phyloP scores from a whole-genome alignment of 1,140 invertebrate species.

The Drosophila mayri region DNA sequence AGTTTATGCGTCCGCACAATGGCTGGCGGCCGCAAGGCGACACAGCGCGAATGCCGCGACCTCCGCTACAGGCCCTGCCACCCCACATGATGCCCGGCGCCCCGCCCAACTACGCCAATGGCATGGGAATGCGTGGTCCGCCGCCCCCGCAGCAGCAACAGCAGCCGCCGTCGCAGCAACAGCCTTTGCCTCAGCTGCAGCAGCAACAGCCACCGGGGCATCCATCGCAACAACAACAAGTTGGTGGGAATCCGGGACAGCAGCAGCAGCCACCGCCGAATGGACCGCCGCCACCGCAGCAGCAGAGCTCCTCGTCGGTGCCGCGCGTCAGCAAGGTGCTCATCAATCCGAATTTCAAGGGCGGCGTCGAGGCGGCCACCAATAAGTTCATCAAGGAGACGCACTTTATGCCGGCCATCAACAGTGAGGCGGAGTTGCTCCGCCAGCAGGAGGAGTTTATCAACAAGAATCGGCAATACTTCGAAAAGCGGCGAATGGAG shows the following conservation, averaged over 20 bases:
- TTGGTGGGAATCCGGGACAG: conserved; percentile 13
- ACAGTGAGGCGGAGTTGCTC: conserved; percentile 77
- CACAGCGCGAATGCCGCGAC: conserved; percentile 69
- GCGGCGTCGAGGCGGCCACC: conserved; percentile 83
- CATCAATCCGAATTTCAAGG: conserved; percentile 85
- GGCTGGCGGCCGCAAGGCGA: conserved; percentile 69
- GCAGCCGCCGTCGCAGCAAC: conserved; percentile 18
- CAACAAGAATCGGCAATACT: conserved; percentile 82
- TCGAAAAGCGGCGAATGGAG: conserved; percentile 82
- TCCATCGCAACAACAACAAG: conserved; percentile 26
- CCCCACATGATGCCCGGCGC: conserved; percentile 68
- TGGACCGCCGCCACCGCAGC: conserved; percentile 21
- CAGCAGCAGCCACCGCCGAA: conserved; percentile 19
- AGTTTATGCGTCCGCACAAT: conserved; percentile 70
- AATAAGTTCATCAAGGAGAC: conserved; percentile 84
- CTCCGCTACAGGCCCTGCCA: conserved; percentile 67
- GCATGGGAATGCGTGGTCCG: conserved; percentile 68
- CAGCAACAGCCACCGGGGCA: conserved; percentile 19
- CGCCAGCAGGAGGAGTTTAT: conserved; percentile 85
- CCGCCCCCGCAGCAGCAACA: conserved; percentile 54
- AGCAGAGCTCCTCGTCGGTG: conserved; percentile 30
- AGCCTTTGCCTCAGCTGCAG: conserved; percentile 9
- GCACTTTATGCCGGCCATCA: conserved; percentile 79
- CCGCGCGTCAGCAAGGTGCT: conserved; percentile 80
- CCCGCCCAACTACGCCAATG: conserved; percentile 65